A percentile compares a stretch with the other conserved stretches of the same genome.
Evolutionary conservation across 2,888 invertebrate species (phyloP).

Genomic region (Drosophila ezoana): DNA sequence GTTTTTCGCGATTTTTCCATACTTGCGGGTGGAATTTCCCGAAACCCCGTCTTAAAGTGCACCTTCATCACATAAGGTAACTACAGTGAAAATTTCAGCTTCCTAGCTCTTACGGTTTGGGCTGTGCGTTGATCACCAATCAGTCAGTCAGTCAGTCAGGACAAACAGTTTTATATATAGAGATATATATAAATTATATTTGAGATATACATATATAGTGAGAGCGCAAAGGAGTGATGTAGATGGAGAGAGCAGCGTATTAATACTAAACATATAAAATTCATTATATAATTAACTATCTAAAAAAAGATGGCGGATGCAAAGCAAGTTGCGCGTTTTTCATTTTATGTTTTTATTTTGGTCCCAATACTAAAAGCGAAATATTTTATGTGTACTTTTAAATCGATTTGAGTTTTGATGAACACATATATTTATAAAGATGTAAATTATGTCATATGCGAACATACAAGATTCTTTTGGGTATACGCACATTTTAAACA

Average conservation of each 20-base stretch:
- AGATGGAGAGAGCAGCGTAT: slow-evolving; percentile 19
- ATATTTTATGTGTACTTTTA: slow-evolving; percentile 30
- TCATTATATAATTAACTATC: slow-evolving; percentile 55
- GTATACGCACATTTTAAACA: slow-evolving; percentile 31
- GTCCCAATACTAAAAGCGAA: slow-evolving; percentile 13
- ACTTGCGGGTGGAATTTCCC: too few relatives aligned
- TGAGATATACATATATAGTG: not conserved
- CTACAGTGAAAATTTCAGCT: too few relatives aligned
- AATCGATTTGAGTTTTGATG: slow-evolving; percentile 55
- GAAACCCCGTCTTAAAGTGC: too few relatives aligned
- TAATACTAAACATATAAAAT: slow-evolving; percentile 25
- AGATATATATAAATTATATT: not conserved
- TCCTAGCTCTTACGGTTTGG: too few relatives aligned
- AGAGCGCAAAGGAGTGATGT: slow-evolving; percentile 15
- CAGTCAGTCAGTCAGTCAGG: too few relatives aligned
- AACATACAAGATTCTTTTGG: slow-evolving; percentile 9
- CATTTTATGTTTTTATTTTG: slow-evolving; percentile 32
- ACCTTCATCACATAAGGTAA: too few relatives aligned
- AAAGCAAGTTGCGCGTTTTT: slow-evolving; percentile 65
- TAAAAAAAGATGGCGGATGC: slow-evolving; percentile 64
- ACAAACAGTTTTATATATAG: too few relatives aligned
- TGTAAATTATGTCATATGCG: slow-evolving; percentile 17
- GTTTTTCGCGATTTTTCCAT: too few relatives aligned
- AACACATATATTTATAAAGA: slow-evolving; percentile 18
- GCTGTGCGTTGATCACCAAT: too few relatives aligned